These are phyloP conservation scores for Pseudorectes ferrugineus DNA, from an alignment of 2,113 vertebrate species.

Conservation along the genomic window DNA sequence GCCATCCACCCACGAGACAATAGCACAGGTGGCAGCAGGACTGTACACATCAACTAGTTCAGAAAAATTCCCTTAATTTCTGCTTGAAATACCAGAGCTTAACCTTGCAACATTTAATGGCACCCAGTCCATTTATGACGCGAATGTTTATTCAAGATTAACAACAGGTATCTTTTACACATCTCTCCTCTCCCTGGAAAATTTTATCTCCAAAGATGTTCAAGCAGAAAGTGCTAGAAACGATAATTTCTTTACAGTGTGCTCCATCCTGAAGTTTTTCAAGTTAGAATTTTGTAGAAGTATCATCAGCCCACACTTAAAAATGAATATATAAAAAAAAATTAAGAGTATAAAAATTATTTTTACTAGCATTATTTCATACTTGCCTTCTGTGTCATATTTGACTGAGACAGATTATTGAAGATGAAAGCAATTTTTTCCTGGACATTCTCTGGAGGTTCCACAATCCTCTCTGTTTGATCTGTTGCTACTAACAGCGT, in stretches of 20 bases:
- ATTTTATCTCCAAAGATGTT: background rate
- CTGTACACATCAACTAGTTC: background rate
- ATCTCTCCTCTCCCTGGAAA: background rate
- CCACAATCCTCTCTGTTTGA: slow-evolving; percentile 95
- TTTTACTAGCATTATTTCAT: background rate
- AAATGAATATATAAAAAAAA: background rate
- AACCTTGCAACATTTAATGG: background rate
- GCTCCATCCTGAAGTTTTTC: background rate
- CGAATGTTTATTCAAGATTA: background rate
- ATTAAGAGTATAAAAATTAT: background rate
- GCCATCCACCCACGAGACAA: accelerated
- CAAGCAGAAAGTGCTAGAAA: background rate
- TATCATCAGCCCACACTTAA: background rate
- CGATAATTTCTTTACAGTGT: background rate
- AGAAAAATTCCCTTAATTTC: background rate
- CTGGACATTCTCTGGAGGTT: slow-evolving; percentile 96
- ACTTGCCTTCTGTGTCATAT: slow-evolving; percentile 97
- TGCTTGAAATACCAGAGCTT: background rate
- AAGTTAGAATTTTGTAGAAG: background rate
- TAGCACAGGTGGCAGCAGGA: background rate
- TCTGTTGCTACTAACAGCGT: slow-evolving; percentile 96
- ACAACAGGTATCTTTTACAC: background rate
- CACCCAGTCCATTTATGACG: background rate
- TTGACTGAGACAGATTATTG: slow-evolving; percentile 98
- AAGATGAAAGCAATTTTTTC: slow-evolving; percentile 99